Percentiles rank a stretch among this genome's conserved stretches.
phyloP scores from a whole-genome alignment of 2,113 vertebrate genomes.

The Sylvia atricapilla region DNA sequence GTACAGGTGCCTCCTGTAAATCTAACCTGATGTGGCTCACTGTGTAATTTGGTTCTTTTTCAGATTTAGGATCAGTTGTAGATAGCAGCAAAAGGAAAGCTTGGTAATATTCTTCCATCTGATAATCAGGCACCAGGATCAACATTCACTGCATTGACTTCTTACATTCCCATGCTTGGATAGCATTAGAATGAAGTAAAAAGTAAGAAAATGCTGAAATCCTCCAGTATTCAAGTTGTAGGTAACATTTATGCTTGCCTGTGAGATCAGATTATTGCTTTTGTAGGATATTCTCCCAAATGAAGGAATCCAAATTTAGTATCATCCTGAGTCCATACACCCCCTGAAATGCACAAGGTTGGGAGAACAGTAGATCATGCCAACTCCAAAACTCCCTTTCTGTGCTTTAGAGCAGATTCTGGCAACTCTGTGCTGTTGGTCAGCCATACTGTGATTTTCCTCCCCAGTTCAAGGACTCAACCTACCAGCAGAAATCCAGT shows the following conservation, averaged over 20 bases:
- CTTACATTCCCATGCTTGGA: neutral
- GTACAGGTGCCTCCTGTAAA: too few species aligned
- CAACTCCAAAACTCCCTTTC: neutral
- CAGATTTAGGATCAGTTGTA: too few species aligned
- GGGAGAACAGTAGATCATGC: neutral
- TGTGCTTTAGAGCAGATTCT: neutral
- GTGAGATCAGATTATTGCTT: neutral
- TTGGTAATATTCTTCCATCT: too few species aligned
- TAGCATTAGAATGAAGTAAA: neutral
- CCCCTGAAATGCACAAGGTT: neutral
- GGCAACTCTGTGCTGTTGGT: neutral
- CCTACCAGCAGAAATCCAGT: neutral
- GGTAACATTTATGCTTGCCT: neutral
- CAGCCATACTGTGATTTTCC: neutral
- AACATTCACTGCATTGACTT: too few species aligned
- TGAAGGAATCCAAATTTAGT: neutral
- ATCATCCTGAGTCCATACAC: neutral
- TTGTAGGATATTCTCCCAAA: neutral
- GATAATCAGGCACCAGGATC: too few species aligned
- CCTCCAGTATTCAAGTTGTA: neutral
- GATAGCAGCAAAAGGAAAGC: too few species aligned
- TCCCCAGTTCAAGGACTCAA: neutral
- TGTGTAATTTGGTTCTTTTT: too few species aligned
- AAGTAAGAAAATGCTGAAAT: neutral
- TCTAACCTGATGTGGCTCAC: too few species aligned